These are phyloP conservation scores for Physocephala rufipes DNA, from an alignment of 2,888 invertebrate genomes.

Conservation along the genomic window DNA sequence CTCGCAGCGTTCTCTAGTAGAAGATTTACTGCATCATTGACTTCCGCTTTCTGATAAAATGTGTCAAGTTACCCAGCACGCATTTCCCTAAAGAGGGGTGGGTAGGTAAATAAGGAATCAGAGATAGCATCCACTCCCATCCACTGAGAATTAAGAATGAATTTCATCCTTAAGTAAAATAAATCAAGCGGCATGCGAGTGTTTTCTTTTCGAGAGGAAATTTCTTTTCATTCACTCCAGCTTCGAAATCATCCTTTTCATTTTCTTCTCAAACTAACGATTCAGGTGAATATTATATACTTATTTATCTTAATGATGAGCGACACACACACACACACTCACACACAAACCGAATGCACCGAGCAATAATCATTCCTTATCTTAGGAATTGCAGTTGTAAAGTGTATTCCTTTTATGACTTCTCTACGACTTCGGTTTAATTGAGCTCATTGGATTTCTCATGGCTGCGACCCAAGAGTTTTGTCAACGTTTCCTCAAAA, in stretches of 20 bases:
- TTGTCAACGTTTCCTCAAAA: constrained; percentile 24
- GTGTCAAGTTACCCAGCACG: constrained; percentile 16
- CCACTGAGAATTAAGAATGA: background rate
- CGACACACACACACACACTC: background rate
- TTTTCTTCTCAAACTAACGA: background rate
- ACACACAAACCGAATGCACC: background rate
- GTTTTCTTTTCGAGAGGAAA: too few relatives aligned
- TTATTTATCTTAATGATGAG: constrained; percentile 12
- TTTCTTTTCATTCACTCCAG: background rate
- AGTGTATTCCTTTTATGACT: constrained; percentile 29
- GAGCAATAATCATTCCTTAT: constrained; percentile 30
- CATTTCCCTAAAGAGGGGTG: too few relatives aligned
- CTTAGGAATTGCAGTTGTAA: constrained; percentile 25
- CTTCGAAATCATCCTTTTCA: background rate
- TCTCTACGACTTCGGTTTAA: constrained; percentile 25
- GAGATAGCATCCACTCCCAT: too few relatives aligned
- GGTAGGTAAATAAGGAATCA: too few relatives aligned
- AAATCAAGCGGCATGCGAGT: too few relatives aligned
- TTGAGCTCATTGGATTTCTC: constrained; percentile 7
- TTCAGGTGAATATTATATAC: background rate
- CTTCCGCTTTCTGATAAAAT: constrained; percentile 8
- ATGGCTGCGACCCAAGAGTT: background rate
- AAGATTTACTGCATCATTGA: background rate
- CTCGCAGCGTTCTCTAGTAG: background rate
- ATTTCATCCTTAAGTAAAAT: background rate